phyloP scores from a whole-genome alignment of 1,140 invertebrate species.

The Triops cancriformis region DNA sequence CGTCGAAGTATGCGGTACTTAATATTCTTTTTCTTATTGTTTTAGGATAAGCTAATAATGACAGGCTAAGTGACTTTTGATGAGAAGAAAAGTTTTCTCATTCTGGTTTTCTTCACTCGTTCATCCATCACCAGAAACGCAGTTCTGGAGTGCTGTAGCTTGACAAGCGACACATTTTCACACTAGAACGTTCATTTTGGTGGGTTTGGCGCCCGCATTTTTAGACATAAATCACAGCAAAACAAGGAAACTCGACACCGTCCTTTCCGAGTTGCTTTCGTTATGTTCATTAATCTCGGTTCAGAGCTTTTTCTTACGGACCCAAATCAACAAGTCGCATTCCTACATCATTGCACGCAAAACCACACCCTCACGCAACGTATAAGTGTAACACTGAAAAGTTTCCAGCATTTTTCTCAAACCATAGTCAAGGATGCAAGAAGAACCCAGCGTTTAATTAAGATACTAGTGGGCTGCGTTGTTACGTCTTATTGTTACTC shows the following conservation, averaged over 20 bases:
- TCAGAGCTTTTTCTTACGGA: background rate
- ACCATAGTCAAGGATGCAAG: background rate
- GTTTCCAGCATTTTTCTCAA: background rate
- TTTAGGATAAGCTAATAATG: background rate
- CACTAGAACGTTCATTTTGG: background rate
- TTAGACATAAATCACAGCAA: background rate
- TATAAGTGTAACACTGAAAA: no score
- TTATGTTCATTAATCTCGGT: background rate
- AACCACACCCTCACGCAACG: background rate
- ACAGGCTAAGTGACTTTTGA: background rate
- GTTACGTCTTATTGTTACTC: background rate
- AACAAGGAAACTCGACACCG: background rate
- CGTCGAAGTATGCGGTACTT: no score
- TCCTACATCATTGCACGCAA: background rate
- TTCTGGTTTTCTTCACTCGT: background rate
- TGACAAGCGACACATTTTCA: constrained; percentile 13
- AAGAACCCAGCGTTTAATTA: background rate
- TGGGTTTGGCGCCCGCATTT: background rate
- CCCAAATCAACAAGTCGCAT: background rate
- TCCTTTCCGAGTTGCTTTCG: background rate
- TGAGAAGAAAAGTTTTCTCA: background rate
- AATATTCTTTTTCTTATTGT: no score
- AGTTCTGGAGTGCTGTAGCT: background rate
- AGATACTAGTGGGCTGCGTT: background rate
- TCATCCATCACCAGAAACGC: background rate